A percentile compares a stretch with the other conserved stretches of the same genome.
These are phyloP conservation scores for Lophochroa leadbeateri DNA, from an alignment of 2,113 vertebrate genomes.

Conservation along the genomic window DNA sequence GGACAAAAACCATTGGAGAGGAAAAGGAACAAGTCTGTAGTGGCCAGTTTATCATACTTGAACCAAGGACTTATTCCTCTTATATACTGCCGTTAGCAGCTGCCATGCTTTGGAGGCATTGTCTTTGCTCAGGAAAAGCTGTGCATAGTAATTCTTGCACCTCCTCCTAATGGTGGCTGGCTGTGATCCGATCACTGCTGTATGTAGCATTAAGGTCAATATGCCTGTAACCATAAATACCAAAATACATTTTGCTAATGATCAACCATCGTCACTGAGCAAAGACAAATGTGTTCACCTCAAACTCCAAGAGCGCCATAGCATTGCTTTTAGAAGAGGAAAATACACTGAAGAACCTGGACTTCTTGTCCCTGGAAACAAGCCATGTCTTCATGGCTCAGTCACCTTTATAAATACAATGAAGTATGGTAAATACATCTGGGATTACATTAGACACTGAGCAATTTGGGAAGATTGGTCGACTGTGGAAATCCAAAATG, in stretches of 20 bases:
- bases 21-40: neutral
- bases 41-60: neutral
- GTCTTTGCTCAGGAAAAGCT: neutral
- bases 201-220: slow-evolving; percentile 49
- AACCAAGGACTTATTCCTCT: neutral
- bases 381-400: slow-evolving; percentile 57
- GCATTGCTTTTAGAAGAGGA: neutral
- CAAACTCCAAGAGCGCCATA: neutral
- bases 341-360: slow-evolving; percentile 2
- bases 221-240: slow-evolving; percentile 47
- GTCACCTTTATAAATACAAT: slow-evolving; percentile 57
- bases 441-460: slow-evolving; percentile 33
- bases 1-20: neutral
- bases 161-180: neutral
- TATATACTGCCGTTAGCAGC: neutral
- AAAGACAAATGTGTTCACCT: slow-evolving; percentile 36
- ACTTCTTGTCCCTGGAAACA: slow-evolving; percentile 56
- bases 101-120: neutral
- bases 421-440: slow-evolving; percentile 55
- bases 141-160: neutral
- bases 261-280: slow-evolving; percentile 29
- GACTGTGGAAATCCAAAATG: slow-evolving; percentile 50
- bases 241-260: slow-evolving; percentile 60
- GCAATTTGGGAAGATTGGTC: slow-evolving; percentile 50
- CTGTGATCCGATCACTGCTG: neutral